Percentiles rank a stretch among this genome's conserved stretches.
phyloP scores from a whole-genome alignment of 1,140 invertebrate genomes.

The Orius laevigatus region DNA sequence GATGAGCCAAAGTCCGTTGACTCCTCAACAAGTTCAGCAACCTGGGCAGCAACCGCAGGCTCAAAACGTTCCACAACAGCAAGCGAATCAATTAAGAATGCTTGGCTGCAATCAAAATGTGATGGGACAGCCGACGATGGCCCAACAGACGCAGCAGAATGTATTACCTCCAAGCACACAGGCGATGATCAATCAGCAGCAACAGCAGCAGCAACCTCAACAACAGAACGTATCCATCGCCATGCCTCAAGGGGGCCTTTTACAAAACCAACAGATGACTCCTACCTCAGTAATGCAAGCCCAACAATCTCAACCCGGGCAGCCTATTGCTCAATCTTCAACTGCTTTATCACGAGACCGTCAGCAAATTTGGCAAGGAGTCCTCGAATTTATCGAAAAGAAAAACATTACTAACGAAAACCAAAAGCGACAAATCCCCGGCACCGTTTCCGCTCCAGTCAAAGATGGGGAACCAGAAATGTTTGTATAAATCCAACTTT shows the following conservation, averaged over 20 bases:
- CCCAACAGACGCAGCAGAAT: slow-evolving; percentile 4
- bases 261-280: slow-evolving; percentile 1
- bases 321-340: slow-evolving; percentile 6
- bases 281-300: slow-evolving; percentile 3
- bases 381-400: slow-evolving; percentile 85
- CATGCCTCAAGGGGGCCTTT: slow-evolving; percentile 4
- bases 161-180: slow-evolving; percentile 7
- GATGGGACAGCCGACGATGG: slow-evolving; percentile 2
- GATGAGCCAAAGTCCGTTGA: not conserved
- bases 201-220: slow-evolving; percentile 26
- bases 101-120: slow-evolving; percentile 6
- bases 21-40: slow-evolving; percentile 21
- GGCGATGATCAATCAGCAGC: not conserved
- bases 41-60: slow-evolving; percentile 29
- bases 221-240: slow-evolving; percentile 1
- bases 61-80: slow-evolving; percentile 11
- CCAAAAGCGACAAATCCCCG: slow-evolving; percentile 65
- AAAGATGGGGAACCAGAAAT: slow-evolving; percentile 74
- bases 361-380: slow-evolving; percentile 67
- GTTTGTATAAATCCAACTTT: slow-evolving; percentile 29
- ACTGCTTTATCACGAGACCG: slow-evolving; percentile 32
- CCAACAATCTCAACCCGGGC: not conserved
- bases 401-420: slow-evolving; percentile 40
- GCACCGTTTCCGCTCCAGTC: slow-evolving; percentile 58
- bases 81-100: slow-evolving; percentile 11